Evolutionary conservation across 2,113 vertebrate genomes (phyloP), one percentile per base, ranked within the genome.

Genomic region (Psilopsiagon aymara): DNA sequence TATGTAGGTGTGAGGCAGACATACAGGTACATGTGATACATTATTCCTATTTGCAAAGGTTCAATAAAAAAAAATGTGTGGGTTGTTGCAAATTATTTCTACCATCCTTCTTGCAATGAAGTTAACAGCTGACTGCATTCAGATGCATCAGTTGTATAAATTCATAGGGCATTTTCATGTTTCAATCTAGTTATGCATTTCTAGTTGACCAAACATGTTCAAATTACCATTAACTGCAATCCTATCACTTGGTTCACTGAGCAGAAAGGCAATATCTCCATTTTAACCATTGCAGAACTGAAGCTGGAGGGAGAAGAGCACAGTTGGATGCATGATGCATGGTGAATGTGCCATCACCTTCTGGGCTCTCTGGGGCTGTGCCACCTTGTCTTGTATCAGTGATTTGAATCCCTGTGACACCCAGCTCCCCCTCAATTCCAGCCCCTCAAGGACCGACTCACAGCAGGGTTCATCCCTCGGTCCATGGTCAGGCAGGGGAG

Each of bases 181-280:
- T 98, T 98, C 98, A 97, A 96, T 98, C 97, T 98, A 96, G 96
- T 98, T 98, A 97, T 89, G 96, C 96, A 96, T 98, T 98, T 98
- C 98, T 97, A 98, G 98, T 97, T 98, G 97, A 98, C 97, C 98
- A 98, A 95, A 98, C 97, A 96, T 97, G 97, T 97, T 97, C 97
- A 97, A 98, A 98, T 98, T 98, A 95, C 97, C 97, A 97, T 98
- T 98, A 98, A 97, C 97, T 95, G 92, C 97, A 98, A 97, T 98
- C 96, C 98, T 95, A 98, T 98, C 98, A 97, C 96, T 95, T 97
- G 97, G 98, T 98, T 98, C 98, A 96, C 92, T 96, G 97, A 96
- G 97, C 97, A 97, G 94, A 95, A 98, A 98, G 96, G 96, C 95
- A 97, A 93, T 95, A 97, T 95, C 96, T 90, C 62, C 28, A 35